Evolutionary conservation across 2,888 invertebrate species (phyloP).

Genomic region (Buathra laborator): DNA sequence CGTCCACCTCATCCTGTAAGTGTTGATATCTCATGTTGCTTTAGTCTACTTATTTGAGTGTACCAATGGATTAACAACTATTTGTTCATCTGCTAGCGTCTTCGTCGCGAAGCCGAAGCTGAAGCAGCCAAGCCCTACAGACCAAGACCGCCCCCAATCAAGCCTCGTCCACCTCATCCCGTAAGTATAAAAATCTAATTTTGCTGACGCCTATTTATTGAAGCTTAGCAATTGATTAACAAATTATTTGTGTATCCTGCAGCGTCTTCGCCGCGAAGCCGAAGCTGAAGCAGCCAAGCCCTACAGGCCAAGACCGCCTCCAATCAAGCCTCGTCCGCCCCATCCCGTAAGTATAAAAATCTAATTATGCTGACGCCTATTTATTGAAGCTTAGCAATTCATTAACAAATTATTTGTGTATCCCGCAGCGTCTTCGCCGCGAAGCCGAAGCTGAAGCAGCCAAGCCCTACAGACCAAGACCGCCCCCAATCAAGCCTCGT

Average conservation of each 20-base stretch:
- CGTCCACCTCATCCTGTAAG: too few relatives aligned
- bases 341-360: constrained; percentile 3
- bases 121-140: constrained; percentile 53
- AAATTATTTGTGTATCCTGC: neutral
- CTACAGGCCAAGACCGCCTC: too few relatives aligned
- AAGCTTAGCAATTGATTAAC: neutral
- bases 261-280: neutral
- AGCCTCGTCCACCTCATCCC: neutral
- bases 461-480: constrained; percentile 50
- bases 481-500: constrained; percentile 58
- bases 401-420: neutral
- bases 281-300: neutral
- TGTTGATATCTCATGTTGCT: too few relatives aligned
- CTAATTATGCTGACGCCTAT: neutral
- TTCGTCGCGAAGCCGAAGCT: constrained; percentile 64
- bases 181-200: neutral
- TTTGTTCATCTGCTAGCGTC: constrained; percentile 44
- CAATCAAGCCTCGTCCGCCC: neutral
- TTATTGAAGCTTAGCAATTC: too few relatives aligned
- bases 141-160: constrained; percentile 25
- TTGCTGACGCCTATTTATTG: neutral
- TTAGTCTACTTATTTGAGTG: too few relatives aligned
- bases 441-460: constrained; percentile 58
- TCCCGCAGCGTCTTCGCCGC: constrained; percentile 61
- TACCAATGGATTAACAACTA: neutral